Conservation (phyloP, 2,113 vertebrate genomes). For the Phaethon lepturus region DNA sequence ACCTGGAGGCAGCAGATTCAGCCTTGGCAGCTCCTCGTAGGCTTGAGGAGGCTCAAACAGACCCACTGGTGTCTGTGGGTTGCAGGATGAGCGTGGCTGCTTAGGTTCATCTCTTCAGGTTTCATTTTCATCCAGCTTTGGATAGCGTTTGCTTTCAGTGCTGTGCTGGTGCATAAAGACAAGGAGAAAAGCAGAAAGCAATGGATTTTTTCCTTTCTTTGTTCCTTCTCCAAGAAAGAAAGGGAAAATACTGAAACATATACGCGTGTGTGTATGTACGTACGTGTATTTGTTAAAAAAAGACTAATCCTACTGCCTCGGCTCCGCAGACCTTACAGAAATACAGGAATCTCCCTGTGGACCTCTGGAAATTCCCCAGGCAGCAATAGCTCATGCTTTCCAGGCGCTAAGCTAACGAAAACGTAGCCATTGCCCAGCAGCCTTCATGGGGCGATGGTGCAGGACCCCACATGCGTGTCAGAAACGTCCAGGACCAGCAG, state of each 20-base stretch:
- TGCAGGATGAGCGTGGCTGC: neutral
- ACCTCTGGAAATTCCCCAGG: neutral
- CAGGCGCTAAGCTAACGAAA: fast-evolving
- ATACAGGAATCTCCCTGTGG: neutral
- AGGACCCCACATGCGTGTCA: neutral
- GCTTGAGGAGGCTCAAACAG: neutral
- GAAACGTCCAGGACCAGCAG: neutral
- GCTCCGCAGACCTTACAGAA: neutral
- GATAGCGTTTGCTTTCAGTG: fast-evolving
- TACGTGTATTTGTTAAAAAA: fast-evolving
- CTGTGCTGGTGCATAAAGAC: neutral
- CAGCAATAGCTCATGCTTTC: neutral
- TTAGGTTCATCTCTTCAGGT: neutral
- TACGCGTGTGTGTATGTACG: fast-evolving
- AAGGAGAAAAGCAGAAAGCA: neutral
- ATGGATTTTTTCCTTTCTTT: neutral
- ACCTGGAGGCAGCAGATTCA: fast-evolving
- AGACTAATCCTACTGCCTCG: too few species aligned
- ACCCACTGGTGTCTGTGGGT: neutral
- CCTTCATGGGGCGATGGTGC: neutral
- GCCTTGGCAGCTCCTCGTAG: neutral
- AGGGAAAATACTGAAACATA: neutral
- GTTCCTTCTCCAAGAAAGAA: neutral
- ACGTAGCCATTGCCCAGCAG: fast-evolving
- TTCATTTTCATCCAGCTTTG: neutral